phyloP scores from a whole-genome alignment of 2,113 vertebrate species.

The Pygoscelis antarcticus region DNA sequence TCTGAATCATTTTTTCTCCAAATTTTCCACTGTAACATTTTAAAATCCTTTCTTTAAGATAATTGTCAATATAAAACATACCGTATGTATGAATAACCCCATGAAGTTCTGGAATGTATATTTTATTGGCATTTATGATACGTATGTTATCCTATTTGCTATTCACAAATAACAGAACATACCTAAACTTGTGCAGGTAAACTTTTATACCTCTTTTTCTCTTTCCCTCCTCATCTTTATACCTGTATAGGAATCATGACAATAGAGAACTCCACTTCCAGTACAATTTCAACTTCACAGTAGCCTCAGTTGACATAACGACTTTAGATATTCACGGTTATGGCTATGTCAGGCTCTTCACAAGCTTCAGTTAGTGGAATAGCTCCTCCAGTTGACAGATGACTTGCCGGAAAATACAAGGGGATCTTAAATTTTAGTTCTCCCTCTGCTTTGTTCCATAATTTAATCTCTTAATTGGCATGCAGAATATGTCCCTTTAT shows the following conservation, averaged over 20 bases:
- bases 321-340: conserved; percentile 32
- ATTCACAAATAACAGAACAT: neutral
- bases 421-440: conserved; percentile 40
- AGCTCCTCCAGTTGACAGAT: conserved; percentile 41
- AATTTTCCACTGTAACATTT: neutral
- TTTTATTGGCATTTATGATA: neutral
- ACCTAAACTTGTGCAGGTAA: neutral
- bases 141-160: rapidly evolving
- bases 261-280: conserved; percentile 32
- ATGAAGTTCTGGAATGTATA: neutral
- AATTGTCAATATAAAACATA: neutral
- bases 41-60: neutral
- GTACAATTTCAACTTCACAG: conserved; percentile 26
- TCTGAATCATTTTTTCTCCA: neutral
- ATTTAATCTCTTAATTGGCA: conserved; percentile 45
- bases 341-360: conserved; percentile 24
- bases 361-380: conserved; percentile 9
- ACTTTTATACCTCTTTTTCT: neutral
- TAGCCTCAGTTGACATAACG: neutral
- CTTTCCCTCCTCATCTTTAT: neutral
- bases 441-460: conserved; percentile 28
- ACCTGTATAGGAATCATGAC: neutral
- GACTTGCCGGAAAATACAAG: conserved; percentile 40
- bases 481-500: conserved; percentile 4
- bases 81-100: neutral